These are phyloP conservation scores for Tipula helvola DNA, from an alignment of 2,888 invertebrate species.

Conservation along the genomic window DNA sequence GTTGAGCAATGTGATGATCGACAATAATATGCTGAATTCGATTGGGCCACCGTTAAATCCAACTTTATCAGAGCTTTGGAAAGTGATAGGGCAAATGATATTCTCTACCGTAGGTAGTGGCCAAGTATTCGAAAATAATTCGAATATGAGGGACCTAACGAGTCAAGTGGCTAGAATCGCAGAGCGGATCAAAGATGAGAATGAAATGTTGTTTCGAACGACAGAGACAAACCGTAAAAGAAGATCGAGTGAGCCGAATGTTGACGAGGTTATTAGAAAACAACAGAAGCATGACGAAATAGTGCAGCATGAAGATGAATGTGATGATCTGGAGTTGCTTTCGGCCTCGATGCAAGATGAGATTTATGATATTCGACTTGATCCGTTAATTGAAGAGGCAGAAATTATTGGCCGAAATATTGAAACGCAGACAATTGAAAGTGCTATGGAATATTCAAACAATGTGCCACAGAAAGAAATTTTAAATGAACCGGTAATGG, in stretches of 20 bases:
- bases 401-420: background rate
- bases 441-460: background rate
- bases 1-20: background rate
- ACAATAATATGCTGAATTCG: background rate
- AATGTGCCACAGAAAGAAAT: background rate
- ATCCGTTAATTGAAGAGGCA: background rate
- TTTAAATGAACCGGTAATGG: background rate
- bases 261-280: background rate
- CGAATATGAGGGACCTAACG: background rate
- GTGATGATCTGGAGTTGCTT: background rate
- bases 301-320: background rate
- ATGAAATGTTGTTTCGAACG: background rate
- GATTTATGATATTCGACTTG: background rate
- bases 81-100: conserved; percentile 10
- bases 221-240: background rate
- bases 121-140: background rate
- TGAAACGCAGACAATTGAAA: background rate
- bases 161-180: background rate
- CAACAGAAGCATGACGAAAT: background rate
- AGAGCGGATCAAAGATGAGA: background rate
- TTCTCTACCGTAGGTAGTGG: conserved; percentile 10
- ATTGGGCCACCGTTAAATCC: background rate
- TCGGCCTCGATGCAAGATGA: background rate
- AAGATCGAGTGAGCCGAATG: background rate
- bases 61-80: conserved; percentile 9